Percentiles rank a stretch among this genome's conserved stretches.
phyloP scores from a whole-genome alignment of 2,113 vertebrate genomes.

The Pheucticus melanocephalus region DNA sequence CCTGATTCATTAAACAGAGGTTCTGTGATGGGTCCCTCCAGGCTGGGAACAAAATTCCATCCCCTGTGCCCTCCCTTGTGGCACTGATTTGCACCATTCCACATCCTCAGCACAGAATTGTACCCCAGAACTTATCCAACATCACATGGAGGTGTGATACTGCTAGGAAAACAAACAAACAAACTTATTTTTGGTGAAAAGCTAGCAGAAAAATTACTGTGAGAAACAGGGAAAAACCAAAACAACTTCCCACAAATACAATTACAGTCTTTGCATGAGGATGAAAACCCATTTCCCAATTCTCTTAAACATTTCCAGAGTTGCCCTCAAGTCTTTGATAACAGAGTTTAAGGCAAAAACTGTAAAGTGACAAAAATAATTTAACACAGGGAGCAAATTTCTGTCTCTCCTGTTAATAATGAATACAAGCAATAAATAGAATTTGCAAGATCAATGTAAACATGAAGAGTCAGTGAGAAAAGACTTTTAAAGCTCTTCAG shows the following conservation, averaged over 20 bases:
- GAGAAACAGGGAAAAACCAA: background rate
- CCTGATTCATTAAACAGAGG: background rate
- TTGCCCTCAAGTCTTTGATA: background rate
- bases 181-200: background rate
- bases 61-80: background rate
- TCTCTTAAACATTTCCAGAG: background rate
- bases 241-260: background rate
- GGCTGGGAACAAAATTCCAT: background rate
- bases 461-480: background rate
- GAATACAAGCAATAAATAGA: background rate
- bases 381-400: background rate
- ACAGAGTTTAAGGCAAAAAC: background rate
- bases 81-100: background rate
- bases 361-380: background rate
- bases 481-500: background rate
- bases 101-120: background rate
- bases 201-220: background rate
- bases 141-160: too few relatives aligned
- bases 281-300: background rate
- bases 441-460: background rate
- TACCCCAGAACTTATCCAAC: background rate
- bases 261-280: background rate
- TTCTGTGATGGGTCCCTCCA: background rate
- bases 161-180: background rate
- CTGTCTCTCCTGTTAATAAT: background rate